These are phyloP conservation scores for Limnephilus lunatus DNA, from an alignment of 2,888 invertebrate species.

Conservation along the genomic window DNA sequence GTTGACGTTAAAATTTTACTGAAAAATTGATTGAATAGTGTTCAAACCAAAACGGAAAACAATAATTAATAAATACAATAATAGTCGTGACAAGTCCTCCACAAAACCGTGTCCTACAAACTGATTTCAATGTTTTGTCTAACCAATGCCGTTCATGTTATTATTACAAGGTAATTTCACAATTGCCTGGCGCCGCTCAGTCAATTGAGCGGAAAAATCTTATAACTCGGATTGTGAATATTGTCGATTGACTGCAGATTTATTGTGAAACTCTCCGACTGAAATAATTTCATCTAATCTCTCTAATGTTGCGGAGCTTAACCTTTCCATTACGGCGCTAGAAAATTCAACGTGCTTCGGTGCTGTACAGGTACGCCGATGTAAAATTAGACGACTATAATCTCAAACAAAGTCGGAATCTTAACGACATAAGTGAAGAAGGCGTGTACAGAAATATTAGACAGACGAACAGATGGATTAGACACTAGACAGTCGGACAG, in stretches of 20 bases:
- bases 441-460: no score
- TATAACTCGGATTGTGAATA: not conserved
- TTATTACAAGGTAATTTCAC: not conserved
- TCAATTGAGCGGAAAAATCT: slow-evolving; percentile 2
- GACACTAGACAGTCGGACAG: no score
- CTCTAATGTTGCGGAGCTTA: no score
- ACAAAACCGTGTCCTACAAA: not conserved
- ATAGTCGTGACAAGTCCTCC: not conserved
- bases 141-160: not conserved
- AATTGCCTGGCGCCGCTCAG: not conserved
- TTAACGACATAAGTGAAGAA: no score
- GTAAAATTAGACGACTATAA: no score
- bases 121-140: not conserved
- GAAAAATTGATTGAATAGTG: not conserved
- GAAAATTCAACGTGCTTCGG: no score
- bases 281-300: no score
- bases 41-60: not conserved
- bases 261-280: no score
- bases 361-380: no score
- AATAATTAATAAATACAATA: not conserved
- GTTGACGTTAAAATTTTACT: not conserved
- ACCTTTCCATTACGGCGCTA: no score
- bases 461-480: no score
- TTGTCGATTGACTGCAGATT: not conserved
- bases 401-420: no score